Evolutionary conservation across 2,113 vertebrate genomes (phyloP), one percentile per base, ranked within the genome.

Genomic region (Oncorhynchus clarkii): DNA sequence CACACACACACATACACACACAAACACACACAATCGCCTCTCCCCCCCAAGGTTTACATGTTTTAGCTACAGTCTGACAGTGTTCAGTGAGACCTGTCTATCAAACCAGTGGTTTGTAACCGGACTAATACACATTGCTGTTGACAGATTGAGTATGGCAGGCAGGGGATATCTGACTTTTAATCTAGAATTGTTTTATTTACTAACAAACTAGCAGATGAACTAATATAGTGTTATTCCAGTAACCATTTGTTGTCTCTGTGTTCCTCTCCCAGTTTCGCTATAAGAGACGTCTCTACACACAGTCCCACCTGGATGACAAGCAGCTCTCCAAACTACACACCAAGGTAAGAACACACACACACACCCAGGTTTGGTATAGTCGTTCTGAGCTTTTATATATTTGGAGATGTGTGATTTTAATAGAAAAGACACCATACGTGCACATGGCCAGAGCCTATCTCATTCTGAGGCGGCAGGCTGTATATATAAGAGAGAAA

Each of bases 241-340:
- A 57, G 5, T 57, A 57, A 57, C 59, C 59, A 5, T 67, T 22
- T 80, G 4, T 73, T 45, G 18, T 76, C 71, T 79, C 60, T 73
- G 7, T 80, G 66, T 91, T 91, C 68, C 51, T 18, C 16, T 54
- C 51, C 51, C 93, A 99, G 97, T 99, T 99, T 85, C 97, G 97
- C 65, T 99, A 99, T 92, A 99, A 99, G 86, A 93, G 97, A 81
- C 94, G 97, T 3, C 95, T 99, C 48, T 99, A 99, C 82, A 96
- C 95, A 51, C 96, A 99, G 92, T 89, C 93, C 5, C 87, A 97
- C 91, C 88, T 98, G 85, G 97, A 99, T 68, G 97, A 99, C 87
- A 98, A 97, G 81, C 97, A 98, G 89, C 94, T 99, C 84, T 96
- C 95, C 54, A 99, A 97, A 89, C 94, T 99, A 70, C 97, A 99